Evolutionary conservation across 2,113 vertebrate genomes (phyloP), one percentile per base, ranked within the genome.

Genomic region (Lepisosteus osseus): DNA sequence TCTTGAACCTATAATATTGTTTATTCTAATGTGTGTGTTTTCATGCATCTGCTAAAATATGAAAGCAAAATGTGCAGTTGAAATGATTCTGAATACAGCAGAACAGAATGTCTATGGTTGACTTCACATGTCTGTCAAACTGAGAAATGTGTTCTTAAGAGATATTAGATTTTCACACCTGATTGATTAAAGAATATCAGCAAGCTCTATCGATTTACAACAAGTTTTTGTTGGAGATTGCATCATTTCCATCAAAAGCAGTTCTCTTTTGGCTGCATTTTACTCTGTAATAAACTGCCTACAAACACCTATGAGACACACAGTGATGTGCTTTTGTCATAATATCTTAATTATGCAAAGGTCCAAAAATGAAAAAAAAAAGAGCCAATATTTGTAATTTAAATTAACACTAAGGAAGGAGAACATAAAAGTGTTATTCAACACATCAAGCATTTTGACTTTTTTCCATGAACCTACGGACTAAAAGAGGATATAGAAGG

Each of bases 91-190:
- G 67, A 57, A 69, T 56, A 69, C n/a, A 43, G 17, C 68, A 45
- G 40, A 45, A 3, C 56, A n/a, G 54, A 41, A 17, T 9, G 29
- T 9, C 40, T 51, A 43, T 9, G 14, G 66, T 84, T 75, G 55
- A 70, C 61, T 77, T 81, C 85, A 84, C 84, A 75, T 85, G 86
- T 83, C 86, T 84, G 85, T 87, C 88, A 90, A 82, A 80, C 85
- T 84, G 76, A 81, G 80, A 85, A 83, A 86, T 82, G 78, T 77
- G 86, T 81, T 88, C 77, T 82, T 82, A 86, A 82, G 82, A 86
- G 82, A 84, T 79, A 87, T 85, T 80, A 86, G 15, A 71, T 82
- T 79, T 83, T 79, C 81, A 80, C 84, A 87, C 81, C 83, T 85
- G 86, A 83, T 82, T 89, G 84, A 79, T 85, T 81, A 80, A 80